Percentiles rank a stretch among this genome's conserved stretches.
phyloP scores from a whole-genome alignment of 1,140 invertebrate genomes.

The Akabosia matsudoensis region DNA sequence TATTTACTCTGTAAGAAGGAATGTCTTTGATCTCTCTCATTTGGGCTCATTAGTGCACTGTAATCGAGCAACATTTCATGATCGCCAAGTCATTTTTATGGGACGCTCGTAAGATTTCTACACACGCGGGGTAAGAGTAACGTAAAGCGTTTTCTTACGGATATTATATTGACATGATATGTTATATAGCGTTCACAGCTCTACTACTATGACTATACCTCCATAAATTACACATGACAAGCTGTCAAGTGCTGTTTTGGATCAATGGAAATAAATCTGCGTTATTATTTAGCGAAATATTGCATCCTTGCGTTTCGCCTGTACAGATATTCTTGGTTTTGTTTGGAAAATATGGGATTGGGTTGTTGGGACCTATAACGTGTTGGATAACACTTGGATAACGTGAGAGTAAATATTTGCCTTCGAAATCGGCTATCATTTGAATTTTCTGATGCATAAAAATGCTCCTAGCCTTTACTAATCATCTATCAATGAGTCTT shows the following conservation, averaged over 20 bases:
- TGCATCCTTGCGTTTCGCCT: not conserved
- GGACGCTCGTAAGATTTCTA: not conserved
- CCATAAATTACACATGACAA: slow-evolving; percentile 14
- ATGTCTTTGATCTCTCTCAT: slow-evolving; percentile 34
- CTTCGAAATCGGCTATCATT: slow-evolving; percentile 3
- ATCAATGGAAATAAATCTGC: not conserved
- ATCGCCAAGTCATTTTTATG: slow-evolving; percentile 18
- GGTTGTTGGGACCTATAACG: not conserved
- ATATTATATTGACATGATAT: too few species aligned
- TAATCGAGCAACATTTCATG: slow-evolving; percentile 38
- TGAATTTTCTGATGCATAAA: slow-evolving; percentile 8
- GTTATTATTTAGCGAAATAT: not conserved
- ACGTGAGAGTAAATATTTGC: slow-evolving; percentile 1
- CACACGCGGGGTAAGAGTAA: not conserved
- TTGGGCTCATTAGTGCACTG: slow-evolving; percentile 38
- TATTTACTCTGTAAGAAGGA: slow-evolving; percentile 6
- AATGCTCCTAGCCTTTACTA: not conserved
- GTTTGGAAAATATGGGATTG: too few species aligned
- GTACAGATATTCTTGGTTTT: too few species aligned
- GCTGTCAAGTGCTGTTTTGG: slow-evolving; percentile 9
- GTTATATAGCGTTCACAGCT: too few species aligned
- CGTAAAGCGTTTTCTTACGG: too few species aligned
- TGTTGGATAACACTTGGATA: not conserved
- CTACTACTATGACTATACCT: not conserved
- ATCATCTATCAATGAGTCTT: not conserved